Evolutionary conservation across 2,113 vertebrate species (phyloP).

Genomic region (Podocnemis expansa): DNA sequence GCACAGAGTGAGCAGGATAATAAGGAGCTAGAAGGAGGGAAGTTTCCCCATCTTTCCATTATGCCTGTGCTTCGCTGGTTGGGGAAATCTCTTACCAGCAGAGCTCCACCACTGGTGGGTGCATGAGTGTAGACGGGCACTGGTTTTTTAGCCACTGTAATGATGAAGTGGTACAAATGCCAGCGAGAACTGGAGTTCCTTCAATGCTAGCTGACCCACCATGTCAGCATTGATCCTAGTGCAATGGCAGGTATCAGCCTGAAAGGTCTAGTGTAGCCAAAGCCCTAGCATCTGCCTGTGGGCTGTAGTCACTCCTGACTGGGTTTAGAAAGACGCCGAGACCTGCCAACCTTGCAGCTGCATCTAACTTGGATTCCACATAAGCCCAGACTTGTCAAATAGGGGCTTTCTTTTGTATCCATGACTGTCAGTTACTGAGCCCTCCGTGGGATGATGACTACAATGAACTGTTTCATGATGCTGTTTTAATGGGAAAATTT

Average conservation of each 20-base stretch:
- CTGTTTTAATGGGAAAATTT: background rate
- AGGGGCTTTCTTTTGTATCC: background rate
- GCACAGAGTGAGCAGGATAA: background rate
- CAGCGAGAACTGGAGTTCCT: background rate
- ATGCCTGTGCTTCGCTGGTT: background rate
- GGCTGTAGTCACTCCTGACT: background rate
- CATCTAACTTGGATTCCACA: background rate
- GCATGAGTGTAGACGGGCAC: background rate
- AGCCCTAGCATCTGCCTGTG: background rate
- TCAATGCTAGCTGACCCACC: background rate
- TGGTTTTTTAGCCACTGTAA: background rate
- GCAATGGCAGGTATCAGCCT: fast-evolving
- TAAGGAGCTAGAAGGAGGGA: background rate
- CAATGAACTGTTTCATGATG: constrained; percentile 4
- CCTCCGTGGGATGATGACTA: background rate
- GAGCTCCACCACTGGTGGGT: background rate
- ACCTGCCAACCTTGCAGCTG: background rate
- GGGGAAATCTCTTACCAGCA: background rate
- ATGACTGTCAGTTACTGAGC: background rate
- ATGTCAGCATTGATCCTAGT: fast-evolving
- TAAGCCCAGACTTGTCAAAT: background rate
- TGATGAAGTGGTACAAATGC: background rate
- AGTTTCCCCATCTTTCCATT: background rate
- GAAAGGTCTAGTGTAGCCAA: background rate
- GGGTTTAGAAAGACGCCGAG: background rate